phyloP scores from a whole-genome alignment of 2,113 vertebrate genomes.

The Myotis yumanensis region DNA sequence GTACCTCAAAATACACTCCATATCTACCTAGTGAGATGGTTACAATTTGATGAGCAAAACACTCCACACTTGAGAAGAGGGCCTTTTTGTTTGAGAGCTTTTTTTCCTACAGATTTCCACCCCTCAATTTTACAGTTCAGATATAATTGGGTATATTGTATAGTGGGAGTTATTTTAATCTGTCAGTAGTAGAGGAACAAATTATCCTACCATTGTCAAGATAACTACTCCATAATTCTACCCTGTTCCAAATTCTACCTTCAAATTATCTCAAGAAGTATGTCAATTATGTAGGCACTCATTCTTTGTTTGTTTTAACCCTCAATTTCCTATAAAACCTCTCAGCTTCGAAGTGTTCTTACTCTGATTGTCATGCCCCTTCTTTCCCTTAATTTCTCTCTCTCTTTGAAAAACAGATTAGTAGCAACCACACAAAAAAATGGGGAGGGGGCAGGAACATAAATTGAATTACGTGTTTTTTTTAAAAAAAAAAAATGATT shows the following conservation, averaged over 20 bases:
- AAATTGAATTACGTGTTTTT: background rate
- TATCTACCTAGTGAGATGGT: background rate
- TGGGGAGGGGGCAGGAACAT: accelerated
- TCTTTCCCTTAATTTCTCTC: background rate
- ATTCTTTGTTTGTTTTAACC: slow-evolving; percentile 37
- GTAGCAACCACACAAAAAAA: background rate
- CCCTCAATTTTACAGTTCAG: slow-evolving; percentile 17
- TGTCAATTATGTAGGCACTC: background rate
- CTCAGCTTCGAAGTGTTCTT: background rate
- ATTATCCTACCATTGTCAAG: slow-evolving; percentile 58
- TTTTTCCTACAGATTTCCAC: background rate
- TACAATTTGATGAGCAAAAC: slow-evolving; percentile 39
- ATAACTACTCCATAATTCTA: slow-evolving; percentile 57
- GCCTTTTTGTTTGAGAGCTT: background rate
- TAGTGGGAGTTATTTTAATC: slow-evolving; percentile 52
- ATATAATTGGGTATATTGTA: slow-evolving; percentile 52
- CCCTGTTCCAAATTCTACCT: slow-evolving; percentile 44
- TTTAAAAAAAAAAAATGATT: background rate
- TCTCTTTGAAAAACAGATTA: background rate
- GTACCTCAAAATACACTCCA: slow-evolving; percentile 49
- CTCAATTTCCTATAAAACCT: background rate
- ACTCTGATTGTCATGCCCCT: background rate
- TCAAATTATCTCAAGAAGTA: slow-evolving; percentile 27
- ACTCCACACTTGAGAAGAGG: background rate
- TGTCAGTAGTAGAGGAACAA: slow-evolving; percentile 53